These are phyloP conservation scores for Ganaspis sp. DNA, from an alignment of 1,140 invertebrate genomes.

Conservation along the genomic window DNA sequence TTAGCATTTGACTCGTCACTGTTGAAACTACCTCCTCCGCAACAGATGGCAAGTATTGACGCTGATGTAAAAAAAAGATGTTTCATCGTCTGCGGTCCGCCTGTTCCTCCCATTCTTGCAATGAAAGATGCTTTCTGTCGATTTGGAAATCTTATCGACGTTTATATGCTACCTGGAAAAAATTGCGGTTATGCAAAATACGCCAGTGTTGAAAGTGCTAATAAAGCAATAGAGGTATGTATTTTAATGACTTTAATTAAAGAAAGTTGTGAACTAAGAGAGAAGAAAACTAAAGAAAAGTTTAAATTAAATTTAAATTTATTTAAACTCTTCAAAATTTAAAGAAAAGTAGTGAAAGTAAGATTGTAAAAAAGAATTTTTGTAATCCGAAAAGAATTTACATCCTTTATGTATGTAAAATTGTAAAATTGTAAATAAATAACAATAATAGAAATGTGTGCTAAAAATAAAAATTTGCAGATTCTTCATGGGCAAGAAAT, in stretches of 20 bases:
- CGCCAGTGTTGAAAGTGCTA: conserved; percentile 85
- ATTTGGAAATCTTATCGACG: conserved; percentile 95
- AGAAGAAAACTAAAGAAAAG: no score
- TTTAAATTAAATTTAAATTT: no score
- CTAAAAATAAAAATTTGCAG: conserved; percentile 65
- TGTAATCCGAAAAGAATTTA: no score
- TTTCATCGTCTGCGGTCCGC: conserved; percentile 88
- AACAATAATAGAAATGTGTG: no score
- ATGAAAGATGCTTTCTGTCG: conserved; percentile 93
- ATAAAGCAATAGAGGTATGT: conserved; percentile 84
- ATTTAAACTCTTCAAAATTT: no score
- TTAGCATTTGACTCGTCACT: conserved; percentile 58
- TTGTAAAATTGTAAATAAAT: no score
- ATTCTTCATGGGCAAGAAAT: conserved; percentile 89
- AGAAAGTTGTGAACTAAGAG: background rate
- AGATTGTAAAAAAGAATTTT: no score
- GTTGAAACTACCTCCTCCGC: conserved; percentile 83
- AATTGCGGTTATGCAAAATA: conserved; percentile 96
- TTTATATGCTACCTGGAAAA: conserved; percentile 91
- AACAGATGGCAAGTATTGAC: conserved; percentile 85
- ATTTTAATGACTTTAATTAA: conserved; percentile 30
- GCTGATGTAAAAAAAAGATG: conserved; percentile 82
- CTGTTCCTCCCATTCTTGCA: conserved; percentile 86
- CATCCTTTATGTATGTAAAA: no score
- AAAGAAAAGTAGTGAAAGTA: no score